Conservation (phyloP, 92 coral and sea anemone genomes). For the Isaurus tuberculatus region DNA sequence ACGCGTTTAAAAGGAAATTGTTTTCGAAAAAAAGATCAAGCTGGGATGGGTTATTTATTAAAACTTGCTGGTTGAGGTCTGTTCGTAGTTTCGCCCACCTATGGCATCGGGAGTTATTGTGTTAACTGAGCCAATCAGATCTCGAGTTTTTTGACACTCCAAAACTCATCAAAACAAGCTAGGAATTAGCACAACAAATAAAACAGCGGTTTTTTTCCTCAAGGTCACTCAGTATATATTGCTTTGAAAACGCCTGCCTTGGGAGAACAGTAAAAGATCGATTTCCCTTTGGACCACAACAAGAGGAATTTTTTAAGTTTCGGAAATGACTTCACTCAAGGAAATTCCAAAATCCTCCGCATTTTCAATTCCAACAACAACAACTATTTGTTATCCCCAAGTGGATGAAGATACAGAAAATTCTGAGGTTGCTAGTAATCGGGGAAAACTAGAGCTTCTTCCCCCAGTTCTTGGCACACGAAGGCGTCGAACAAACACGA, state of each 20-base stretch:
- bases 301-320: neutral
- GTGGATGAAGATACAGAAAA: constrained; percentile 75
- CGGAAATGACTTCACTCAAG: constrained; percentile 69
- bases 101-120: constrained; percentile 32
- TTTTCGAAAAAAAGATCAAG: constrained; percentile 23
- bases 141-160: constrained; percentile 43
- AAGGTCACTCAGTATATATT: constrained; percentile 40
- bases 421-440: constrained; percentile 71
- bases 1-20: constrained; percentile 5
- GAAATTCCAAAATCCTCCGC: constrained; percentile 88
- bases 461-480: constrained; percentile 92
- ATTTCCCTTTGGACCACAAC: constrained; percentile 8
- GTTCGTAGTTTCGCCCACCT: constrained; percentile 31
- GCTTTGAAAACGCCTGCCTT: constrained; percentile 6
- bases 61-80: constrained; percentile 26
- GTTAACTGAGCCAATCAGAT: constrained; percentile 29
- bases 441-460: constrained; percentile 70
- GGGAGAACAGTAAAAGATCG: neutral
- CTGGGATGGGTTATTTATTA: constrained; percentile 29
- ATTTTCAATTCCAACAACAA: constrained; percentile 80
- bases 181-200: constrained; percentile 48
- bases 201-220: constrained; percentile 46
- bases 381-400: constrained; percentile 81
- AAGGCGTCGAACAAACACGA: constrained; percentile 89
- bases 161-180: constrained; percentile 42